Percentiles rank a stretch among this genome's conserved stretches.
These are phyloP conservation scores for Drosophila mulleri DNA, from an alignment of 2,888 invertebrate genomes.

Conservation along the genomic window DNA sequence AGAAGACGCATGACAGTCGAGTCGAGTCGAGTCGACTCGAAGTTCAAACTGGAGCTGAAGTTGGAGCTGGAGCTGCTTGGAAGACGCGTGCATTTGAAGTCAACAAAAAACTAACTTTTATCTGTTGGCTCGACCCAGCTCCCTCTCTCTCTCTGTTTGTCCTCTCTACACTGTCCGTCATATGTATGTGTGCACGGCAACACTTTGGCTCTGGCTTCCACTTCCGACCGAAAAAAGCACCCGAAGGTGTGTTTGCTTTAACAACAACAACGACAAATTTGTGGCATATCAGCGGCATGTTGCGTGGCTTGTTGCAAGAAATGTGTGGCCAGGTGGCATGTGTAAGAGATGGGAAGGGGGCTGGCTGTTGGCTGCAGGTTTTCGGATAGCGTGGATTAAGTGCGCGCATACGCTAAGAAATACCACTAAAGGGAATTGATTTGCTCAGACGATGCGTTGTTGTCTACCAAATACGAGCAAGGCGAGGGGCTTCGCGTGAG, in stretches of 20 bases:
- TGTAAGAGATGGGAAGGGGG: neutral
- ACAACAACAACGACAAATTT: slow-evolving; percentile 69
- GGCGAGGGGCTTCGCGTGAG: neutral
- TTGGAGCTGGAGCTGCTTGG: slow-evolving; percentile 20
- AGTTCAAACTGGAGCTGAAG: slow-evolving; percentile 22
- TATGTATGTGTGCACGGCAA: slow-evolving; percentile 32
- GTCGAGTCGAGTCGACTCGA: slow-evolving; percentile 38
- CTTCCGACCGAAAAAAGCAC: slow-evolving; percentile 63
- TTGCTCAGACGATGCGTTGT: slow-evolving; percentile 53
- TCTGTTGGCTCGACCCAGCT: slow-evolving; percentile 54
- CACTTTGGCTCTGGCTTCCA: slow-evolving; percentile 36
- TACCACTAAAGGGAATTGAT: slow-evolving; percentile 82
- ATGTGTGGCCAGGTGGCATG: slow-evolving; percentile 31
- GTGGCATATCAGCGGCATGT: slow-evolving; percentile 80
- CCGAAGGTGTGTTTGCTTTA: slow-evolving; percentile 79
- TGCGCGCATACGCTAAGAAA: slow-evolving; percentile 51
- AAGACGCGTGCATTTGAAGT: slow-evolving; percentile 74
- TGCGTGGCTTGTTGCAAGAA: slow-evolving; percentile 57
- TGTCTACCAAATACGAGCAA: slow-evolving; percentile 7
- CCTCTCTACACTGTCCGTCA: slow-evolving; percentile 7
- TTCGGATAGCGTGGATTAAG: slow-evolving; percentile 38
- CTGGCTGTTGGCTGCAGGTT: neutral
- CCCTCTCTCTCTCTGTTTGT: neutral
- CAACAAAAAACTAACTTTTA: slow-evolving; percentile 74
- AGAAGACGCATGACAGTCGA: slow-evolving; percentile 71